Conservation (phyloP, 2,888 invertebrate genomes). For the Rhagium mordax region DNA sequence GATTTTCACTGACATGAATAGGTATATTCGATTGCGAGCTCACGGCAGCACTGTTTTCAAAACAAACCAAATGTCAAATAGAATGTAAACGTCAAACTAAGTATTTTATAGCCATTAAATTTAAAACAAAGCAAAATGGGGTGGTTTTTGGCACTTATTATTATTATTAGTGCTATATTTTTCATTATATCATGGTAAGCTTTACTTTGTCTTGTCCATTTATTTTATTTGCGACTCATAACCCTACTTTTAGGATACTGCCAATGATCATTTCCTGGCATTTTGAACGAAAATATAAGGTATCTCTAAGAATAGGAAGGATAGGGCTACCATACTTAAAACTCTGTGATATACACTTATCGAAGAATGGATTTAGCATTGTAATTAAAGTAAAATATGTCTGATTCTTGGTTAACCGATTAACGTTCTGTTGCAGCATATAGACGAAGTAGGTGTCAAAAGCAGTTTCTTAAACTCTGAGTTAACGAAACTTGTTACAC, state of each 20-base stretch:
- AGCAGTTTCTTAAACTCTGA: conserved; percentile 93
- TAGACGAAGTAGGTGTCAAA: conserved; percentile 87
- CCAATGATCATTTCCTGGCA: conserved; percentile 86
- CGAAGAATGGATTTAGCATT: conserved; percentile 78
- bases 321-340: conserved; percentile 87
- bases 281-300: conserved; percentile 84
- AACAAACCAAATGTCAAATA: conserved; percentile 17
- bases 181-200: conserved; percentile 52
- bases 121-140: conserved; percentile 45
- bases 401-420: conserved; percentile 7
- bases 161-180: conserved; percentile 51
- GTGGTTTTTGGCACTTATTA: conserved; percentile 52
- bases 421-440: conserved; percentile 75
- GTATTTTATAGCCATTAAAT: neutral
- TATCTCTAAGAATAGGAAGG: conserved; percentile 85
- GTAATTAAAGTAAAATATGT: conserved; percentile 55
- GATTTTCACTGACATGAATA: too few species aligned
- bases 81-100: conserved; percentile 3
- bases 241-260: conserved; percentile 76
- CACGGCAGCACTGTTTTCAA: too few species aligned
- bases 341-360: conserved; percentile 85
- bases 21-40: too few species aligned
- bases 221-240: neutral
- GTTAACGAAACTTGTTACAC: conserved; percentile 86
- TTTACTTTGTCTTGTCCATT: neutral